Percentiles rank a stretch among this genome's conserved stretches.
Evolutionary conservation across 2,113 vertebrate genomes (phyloP).

Genomic region (human (Homo sapiens)): DNA sequence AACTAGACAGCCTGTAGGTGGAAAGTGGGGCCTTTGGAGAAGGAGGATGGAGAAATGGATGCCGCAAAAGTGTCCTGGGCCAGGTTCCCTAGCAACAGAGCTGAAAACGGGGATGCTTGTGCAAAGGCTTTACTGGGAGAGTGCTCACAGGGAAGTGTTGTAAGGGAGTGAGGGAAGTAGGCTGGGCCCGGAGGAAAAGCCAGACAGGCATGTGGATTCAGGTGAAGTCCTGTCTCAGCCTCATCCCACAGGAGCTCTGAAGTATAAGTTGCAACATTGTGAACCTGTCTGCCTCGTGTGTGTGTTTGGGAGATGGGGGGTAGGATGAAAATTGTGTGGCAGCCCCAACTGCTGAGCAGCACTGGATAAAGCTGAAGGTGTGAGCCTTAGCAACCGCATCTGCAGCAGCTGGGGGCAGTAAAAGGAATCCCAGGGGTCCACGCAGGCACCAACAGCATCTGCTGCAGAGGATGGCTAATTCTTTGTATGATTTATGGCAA

Average conservation of each 20-base stretch:
- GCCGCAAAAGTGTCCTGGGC: not conserved
- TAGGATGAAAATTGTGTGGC: not conserved
- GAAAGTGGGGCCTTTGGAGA: not conserved
- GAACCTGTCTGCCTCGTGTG: not conserved
- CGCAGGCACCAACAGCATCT: not conserved
- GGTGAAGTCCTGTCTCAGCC: not conserved
- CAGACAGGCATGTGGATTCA: not conserved
- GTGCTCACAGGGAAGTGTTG: not conserved
- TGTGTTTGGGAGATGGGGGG: not conserved
- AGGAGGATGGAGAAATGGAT: not conserved
- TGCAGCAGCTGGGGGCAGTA: not conserved
- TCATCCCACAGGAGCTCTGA: not conserved
- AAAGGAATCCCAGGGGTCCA: not conserved
- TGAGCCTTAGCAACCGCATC: not conserved
- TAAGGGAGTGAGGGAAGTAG: not conserved
- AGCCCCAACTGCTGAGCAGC: not conserved
- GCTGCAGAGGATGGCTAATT: conserved; percentile 16
- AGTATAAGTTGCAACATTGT: not conserved
- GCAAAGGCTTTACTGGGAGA: not conserved
- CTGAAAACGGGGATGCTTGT: not conserved
- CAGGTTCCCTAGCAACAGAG: not conserved
- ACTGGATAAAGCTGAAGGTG: not conserved
- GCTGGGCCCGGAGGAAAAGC: not conserved
- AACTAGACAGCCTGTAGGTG: not conserved
- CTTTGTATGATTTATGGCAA: conserved; percentile 24